phyloP scores from a whole-genome alignment of 2,113 vertebrate species.

The Scophthalmus maximus region DNA sequence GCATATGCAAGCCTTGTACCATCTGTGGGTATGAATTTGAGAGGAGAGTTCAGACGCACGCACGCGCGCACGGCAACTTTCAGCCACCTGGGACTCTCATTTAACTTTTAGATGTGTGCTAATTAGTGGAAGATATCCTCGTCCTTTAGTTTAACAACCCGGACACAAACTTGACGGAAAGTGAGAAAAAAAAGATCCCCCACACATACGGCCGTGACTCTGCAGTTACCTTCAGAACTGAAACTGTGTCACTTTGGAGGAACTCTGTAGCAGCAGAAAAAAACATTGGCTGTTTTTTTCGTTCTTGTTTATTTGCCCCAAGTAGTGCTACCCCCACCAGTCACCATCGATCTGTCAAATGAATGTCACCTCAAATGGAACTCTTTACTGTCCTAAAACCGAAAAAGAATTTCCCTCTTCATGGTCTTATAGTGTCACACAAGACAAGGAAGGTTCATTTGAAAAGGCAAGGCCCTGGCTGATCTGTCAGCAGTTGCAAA shows the following conservation, averaged over 20 bases:
- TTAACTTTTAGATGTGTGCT: conserved; percentile 81
- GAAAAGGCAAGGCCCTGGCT: not conserved
- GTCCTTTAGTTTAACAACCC: conserved; percentile 57
- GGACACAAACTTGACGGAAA: conserved; percentile 60
- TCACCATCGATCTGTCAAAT: conserved; percentile 38
- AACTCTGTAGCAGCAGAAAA: not conserved
- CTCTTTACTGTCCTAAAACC: conserved; percentile 6
- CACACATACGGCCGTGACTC: conserved; percentile 15
- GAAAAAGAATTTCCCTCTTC: conserved; percentile 9
- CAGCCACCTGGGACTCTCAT: conserved; percentile 80
- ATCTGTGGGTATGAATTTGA: conserved; percentile 70
- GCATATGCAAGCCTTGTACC: conserved; percentile 70
- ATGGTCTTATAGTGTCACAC: conserved; percentile 24
- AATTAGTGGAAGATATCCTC: conserved; percentile 68
- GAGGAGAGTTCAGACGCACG: conserved; percentile 55
- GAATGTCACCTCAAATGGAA: conserved; percentile 30
- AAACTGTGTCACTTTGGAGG: conserved; percentile 34
- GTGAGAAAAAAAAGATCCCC: not conserved
- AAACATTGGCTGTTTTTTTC: conserved; percentile 16
- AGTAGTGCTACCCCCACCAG: conserved; percentile 12
- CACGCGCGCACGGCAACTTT: conserved; percentile 38
- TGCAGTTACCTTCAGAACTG: conserved; percentile 34
- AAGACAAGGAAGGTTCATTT: not conserved
- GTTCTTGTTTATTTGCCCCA: not conserved
- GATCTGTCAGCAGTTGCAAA: conserved; percentile 10